Base-by-base conservation (phyloP, 2,113 vertebrate species). In the Lichenostomus cassidix region DNA sequence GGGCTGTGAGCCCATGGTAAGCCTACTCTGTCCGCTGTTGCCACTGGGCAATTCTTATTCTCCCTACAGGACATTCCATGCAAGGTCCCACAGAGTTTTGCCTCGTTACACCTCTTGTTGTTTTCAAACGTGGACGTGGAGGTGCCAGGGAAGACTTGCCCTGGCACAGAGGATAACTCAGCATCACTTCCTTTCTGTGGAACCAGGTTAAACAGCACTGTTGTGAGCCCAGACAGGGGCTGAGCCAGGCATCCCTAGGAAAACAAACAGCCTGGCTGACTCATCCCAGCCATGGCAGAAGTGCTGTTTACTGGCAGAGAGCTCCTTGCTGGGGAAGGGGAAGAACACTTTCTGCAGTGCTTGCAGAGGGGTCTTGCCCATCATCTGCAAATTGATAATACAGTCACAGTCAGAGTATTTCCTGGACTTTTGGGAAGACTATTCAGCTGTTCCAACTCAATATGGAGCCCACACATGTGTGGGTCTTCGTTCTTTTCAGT, bases 241-340 rank as follows among this genome's bases (percentile, higher is more conserved):
- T 84, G 71, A 92, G 89, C 80, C 85, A 77, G 79, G 91, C 83
- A 83, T 92, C 89, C 90, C 81, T 62, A 47, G 89, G 91, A 95
- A 95, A 96, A 92, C 96, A 96, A 95, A 83, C 81, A 95, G 89
- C 91, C 68, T 86, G 89, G 39, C 76, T 96, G 95, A 84, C 69
- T 93, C 42, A 95, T 93, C 93, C 82, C 71, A 58, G 84, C 92
- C 77, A 35, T 28, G 29, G 82, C 82, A 95, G 69, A 90, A 95
- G 78, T 71, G 90, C 80, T 92, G 78, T 92, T 93, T 94, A 70
- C 89, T 96, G 95, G 89, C 95, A 94, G 44, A 90, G 81, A 93
- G 55, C 87, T 83, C 50, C 8, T 21, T 79, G 80, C 79, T 89
- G 86, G 69, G 52, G 86, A 93, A 89, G 44, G 70, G 85, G 80